Percentiles rank a stretch among this genome's conserved stretches.
Conservation (phyloP, 2,113 vertebrate species). For the Neolamprologus hecqui region DNA sequence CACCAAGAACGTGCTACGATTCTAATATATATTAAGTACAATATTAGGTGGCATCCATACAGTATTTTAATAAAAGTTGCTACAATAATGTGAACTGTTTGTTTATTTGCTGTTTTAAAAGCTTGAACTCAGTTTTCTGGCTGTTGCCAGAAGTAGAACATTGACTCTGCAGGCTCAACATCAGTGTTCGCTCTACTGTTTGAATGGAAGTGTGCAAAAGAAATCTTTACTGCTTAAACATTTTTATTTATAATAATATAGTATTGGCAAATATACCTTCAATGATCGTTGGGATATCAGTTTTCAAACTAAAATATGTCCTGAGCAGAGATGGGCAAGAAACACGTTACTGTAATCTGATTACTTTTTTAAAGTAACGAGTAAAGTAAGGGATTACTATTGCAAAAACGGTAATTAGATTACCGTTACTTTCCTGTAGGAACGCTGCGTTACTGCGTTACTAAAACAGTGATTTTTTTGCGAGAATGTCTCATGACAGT, state of each 20-base stretch:
- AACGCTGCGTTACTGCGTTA: too few relatives aligned
- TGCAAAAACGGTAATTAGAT: fast-evolving
- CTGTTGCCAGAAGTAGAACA: neutral
- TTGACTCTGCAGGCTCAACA: neutral
- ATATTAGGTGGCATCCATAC: neutral
- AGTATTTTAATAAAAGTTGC: neutral
- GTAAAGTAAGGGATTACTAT: too few relatives aligned
- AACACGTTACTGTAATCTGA: fast-evolving
- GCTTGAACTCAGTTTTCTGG: fast-evolving
- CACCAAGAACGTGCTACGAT: fast-evolving
- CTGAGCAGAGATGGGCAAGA: neutral
- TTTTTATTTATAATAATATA: neutral
- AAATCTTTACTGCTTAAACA: neutral
- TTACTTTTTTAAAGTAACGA: too few relatives aligned
- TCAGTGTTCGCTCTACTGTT: neutral
- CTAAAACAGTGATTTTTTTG: fast-evolving
- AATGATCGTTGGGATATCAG: neutral
- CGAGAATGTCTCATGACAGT: too few relatives aligned
- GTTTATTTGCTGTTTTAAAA: neutral
- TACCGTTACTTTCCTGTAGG: fast-evolving
- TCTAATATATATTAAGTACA: neutral
- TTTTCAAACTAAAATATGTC: neutral
- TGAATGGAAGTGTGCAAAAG: neutral
- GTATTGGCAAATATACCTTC: neutral
- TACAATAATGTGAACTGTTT: neutral